These are phyloP conservation scores for Chlorodrepanis virens DNA, from an alignment of 2,113 vertebrate species.

Conservation along the genomic window DNA sequence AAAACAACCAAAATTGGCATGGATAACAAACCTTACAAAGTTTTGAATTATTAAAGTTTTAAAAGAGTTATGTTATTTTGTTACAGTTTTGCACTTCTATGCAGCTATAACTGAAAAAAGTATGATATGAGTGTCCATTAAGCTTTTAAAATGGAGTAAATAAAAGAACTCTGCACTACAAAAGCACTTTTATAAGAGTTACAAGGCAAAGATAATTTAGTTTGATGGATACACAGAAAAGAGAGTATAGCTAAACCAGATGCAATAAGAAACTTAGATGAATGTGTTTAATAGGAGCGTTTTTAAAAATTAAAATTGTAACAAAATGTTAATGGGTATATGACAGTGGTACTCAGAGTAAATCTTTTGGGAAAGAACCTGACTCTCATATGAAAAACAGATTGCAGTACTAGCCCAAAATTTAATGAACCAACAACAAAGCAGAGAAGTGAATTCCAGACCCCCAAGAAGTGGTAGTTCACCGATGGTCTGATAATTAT, in stretches of 20 bases:
- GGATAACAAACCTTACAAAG: neutral
- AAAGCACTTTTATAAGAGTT: neutral
- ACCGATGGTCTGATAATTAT: fast-evolving
- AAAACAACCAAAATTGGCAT: neutral
- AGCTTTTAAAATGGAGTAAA: neutral
- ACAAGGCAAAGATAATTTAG: neutral
- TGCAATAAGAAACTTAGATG: neutral
- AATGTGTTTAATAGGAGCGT: neutral
- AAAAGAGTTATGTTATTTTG: neutral
- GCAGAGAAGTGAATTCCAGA: neutral
- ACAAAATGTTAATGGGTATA: neutral
- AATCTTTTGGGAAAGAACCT: neutral
- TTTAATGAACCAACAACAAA: neutral
- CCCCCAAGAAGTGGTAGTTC: neutral
- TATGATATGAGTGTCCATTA: neutral
- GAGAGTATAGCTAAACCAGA: neutral
- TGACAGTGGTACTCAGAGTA: neutral
- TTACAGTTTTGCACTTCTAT: neutral
- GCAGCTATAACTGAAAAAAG: neutral
- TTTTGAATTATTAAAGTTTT: neutral
- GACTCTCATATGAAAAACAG: neutral
- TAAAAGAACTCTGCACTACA: neutral
- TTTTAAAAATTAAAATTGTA: neutral
- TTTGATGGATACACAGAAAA: neutral
- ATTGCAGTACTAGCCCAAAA: neutral